phyloP scores from a whole-genome alignment of 2,113 vertebrate genomes.

The Oceanites oceanicus region DNA sequence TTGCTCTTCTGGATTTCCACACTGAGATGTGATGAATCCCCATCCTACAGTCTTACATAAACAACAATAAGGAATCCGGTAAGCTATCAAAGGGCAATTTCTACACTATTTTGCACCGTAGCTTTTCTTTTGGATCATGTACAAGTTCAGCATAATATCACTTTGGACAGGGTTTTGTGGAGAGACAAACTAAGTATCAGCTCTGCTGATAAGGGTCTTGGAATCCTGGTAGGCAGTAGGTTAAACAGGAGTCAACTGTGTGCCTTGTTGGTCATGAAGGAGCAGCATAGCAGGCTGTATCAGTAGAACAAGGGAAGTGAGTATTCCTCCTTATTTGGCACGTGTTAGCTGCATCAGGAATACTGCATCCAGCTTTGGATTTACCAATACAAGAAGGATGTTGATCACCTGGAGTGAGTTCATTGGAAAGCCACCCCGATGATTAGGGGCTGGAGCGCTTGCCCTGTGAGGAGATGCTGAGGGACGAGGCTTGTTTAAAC shows the following conservation, averaged over 20 bases:
- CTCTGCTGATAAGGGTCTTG: neutral
- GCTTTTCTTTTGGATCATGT: neutral
- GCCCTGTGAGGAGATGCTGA: neutral
- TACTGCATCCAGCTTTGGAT: neutral
- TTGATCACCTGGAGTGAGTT: neutral
- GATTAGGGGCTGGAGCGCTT: neutral
- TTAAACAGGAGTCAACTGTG: neutral
- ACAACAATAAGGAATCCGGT: neutral
- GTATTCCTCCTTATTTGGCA: neutral
- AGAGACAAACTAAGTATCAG: neutral
- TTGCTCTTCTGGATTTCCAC: neutral
- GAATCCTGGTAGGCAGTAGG: neutral
- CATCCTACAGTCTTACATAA: neutral
- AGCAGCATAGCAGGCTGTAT: neutral
- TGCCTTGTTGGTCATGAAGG: neutral
- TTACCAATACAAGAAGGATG: neutral
- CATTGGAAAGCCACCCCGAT: accelerated
- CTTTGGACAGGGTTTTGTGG: neutral
- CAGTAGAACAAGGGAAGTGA: neutral
- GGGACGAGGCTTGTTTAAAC: neutral
- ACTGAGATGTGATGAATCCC: neutral
- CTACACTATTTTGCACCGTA: neutral
- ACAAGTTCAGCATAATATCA: neutral
- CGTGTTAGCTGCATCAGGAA: neutral
- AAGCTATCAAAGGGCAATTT: neutral